Percentiles rank a stretch among this genome's conserved stretches.
phyloP scores from a whole-genome alignment of 2,888 invertebrate species.

The Standfussiana lucernea region DNA sequence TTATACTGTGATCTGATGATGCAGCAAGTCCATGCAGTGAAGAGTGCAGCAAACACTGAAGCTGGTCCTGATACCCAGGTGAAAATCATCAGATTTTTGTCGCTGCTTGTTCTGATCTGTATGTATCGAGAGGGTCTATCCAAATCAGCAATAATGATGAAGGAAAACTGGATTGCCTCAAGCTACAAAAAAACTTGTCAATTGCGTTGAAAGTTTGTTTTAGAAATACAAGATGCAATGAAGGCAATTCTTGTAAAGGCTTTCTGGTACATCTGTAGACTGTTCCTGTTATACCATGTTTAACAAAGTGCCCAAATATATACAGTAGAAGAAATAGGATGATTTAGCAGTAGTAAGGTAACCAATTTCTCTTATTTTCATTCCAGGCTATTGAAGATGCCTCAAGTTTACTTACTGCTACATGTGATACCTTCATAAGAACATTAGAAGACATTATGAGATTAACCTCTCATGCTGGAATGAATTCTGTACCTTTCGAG shows the following conservation, averaged over 20 bases:
- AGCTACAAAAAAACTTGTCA: too few species aligned
- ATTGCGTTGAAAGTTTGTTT: too few species aligned
- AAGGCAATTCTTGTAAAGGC: not conserved
- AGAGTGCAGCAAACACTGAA: conserved; percentile 91
- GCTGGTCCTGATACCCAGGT: conserved; percentile 91
- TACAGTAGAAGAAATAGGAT: not conserved
- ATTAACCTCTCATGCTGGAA: conserved; percentile 83
- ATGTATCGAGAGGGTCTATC: not conserved
- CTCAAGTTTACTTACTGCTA: conserved; percentile 93
- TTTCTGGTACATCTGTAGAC: not conserved
- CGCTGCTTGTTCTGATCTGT: not conserved
- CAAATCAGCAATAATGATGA: not conserved
- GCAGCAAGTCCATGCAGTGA: conserved; percentile 95
- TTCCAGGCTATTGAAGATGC: conserved; percentile 93
- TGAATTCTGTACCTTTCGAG: conserved; percentile 77
- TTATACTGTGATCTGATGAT: conserved; percentile 95
- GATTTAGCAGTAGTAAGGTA: not conserved
- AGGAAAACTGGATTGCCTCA: too few species aligned
- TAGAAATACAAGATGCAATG: not conserved
- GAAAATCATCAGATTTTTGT: conserved; percentile 36
- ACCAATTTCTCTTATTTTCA: conserved; percentile 4
- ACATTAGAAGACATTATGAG: conserved; percentile 95
- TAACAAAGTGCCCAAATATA: not conserved
- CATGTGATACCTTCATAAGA: conserved; percentile 96
- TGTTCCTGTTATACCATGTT: not conserved